Evolutionary conservation across 2,888 invertebrate species (phyloP), one percentile per base, ranked within the genome.

Genomic region (Antheraea yamamai): DNA sequence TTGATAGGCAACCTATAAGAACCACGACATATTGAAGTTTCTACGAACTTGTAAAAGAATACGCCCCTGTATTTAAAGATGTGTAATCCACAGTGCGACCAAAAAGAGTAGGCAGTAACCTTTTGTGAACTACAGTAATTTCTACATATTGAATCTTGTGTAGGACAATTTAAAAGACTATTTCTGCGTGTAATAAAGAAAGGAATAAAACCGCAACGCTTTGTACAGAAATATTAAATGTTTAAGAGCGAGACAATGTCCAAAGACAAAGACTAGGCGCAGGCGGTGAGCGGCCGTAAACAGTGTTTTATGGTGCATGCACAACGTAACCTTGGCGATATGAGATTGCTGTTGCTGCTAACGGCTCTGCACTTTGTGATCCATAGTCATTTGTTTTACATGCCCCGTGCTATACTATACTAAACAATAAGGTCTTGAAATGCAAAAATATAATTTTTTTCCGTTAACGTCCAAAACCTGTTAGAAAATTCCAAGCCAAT

Each of bases 291-390:
- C 76, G 83, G 80, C 80, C 79, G 81, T 86, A 84, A 86, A 85
- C 78, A 74, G 78, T 80, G 82, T 81, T 85, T 86, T 84, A 85
- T 85, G 80, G 81, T 83, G 80, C 83, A 82, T 83, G 83, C 79
- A 77, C 80, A 77, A 81, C 76, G 75, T 79, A 80, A 81, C 87
- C 86, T 87, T 87, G 83, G 77, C 61, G 73, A 70, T 73, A 51
- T 73, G 30, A 73, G 23, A 55, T 73, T 58, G 52, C 52, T 16
- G 52, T 51, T 52, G 20, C 26, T 30, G 55, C 14, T 70, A 70
- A 70, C 70, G 39, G 70, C 70, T 26, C 16, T 39, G 70, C 39
- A 70, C 8, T 23, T 70, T 70, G 39, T 39, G 70, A 39, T 70
- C 70, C 39, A 39, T n/a, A 3, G 23, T n/a, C 70, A 26, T 35